Evolutionary conservation across 2,113 vertebrate species (phyloP).

Genomic region (Casuarius casuarius): DNA sequence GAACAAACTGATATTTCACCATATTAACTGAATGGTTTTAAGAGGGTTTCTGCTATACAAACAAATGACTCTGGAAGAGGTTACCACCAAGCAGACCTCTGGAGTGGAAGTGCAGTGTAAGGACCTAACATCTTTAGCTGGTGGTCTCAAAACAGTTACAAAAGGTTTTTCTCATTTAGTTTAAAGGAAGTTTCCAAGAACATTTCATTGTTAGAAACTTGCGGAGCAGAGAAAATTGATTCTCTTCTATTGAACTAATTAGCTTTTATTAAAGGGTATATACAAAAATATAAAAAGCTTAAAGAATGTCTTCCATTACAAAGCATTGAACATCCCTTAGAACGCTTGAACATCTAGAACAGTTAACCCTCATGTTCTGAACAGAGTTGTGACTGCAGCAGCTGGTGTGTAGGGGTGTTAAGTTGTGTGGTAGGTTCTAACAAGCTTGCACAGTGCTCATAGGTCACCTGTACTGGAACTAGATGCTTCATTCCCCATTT

Average conservation of each 20-base stretch:
- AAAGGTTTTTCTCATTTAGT: neutral
- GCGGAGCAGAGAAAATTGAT: conserved; percentile 19
- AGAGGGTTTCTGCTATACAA: conserved; percentile 63
- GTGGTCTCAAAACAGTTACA: conserved; percentile 37
- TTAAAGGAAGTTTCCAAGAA: conserved; percentile 16
- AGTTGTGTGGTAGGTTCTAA: conserved; percentile 31
- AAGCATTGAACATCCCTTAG: conserved; percentile 39
- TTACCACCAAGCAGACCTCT: neutral
- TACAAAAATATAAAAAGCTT: conserved; percentile 67
- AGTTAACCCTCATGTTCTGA: conserved; percentile 4
- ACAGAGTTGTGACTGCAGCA: neutral
- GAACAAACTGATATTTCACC: conserved; percentile 59
- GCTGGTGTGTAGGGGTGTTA: conserved; percentile 39
- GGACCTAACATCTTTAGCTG: conserved; percentile 8
- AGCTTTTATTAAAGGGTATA: conserved; percentile 61
- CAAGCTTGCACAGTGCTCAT: conserved; percentile 19
- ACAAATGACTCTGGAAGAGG: neutral
- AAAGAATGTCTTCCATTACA: conserved; percentile 37
- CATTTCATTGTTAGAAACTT: neutral
- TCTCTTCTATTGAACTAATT: conserved; percentile 23
- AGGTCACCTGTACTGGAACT: conserved; percentile 36
- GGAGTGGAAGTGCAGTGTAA: neutral
- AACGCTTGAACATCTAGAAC: neutral
- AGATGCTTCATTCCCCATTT: conserved; percentile 57
- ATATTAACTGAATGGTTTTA: neutral